These are phyloP conservation scores for Drosophila sechellia DNA, from an alignment of 1,140 invertebrate genomes.

Conservation along the genomic window DNA sequence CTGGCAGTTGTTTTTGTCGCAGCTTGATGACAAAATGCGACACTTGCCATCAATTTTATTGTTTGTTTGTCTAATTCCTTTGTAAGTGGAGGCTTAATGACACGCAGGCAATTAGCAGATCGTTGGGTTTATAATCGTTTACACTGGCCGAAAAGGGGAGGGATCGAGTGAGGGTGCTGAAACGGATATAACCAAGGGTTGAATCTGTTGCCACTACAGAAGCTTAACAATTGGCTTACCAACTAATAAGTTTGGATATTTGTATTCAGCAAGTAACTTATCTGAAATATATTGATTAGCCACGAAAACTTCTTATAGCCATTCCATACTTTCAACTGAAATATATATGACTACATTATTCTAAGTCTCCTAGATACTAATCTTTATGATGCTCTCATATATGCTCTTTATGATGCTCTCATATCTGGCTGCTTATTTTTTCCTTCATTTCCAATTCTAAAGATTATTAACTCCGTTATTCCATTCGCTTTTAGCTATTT, in stretches of 20 bases:
- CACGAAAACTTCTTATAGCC: too few species aligned
- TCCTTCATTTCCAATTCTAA: constrained; percentile 23
- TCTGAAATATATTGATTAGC: too few species aligned
- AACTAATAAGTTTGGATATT: constrained; percentile 2
- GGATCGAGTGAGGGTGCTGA: not conserved
- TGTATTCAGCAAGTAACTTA: not conserved
- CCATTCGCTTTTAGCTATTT: constrained; percentile 28
- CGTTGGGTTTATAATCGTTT: constrained; percentile 67
- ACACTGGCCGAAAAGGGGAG: not conserved
- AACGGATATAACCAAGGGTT: constrained; percentile 10
- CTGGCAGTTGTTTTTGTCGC: constrained; percentile 68
- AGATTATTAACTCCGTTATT: constrained; percentile 40
- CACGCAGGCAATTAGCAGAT: constrained; percentile 82
- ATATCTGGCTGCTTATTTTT: too few species aligned
- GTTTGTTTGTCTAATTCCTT: constrained; percentile 76
- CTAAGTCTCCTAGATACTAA: too few species aligned
- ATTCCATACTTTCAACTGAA: too few species aligned
- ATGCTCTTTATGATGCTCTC: too few species aligned
- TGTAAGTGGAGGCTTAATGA: constrained; percentile 83
- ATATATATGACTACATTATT: too few species aligned
- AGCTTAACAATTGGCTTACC: constrained; percentile 27
- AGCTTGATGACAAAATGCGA: constrained; percentile 81
- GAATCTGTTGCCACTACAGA: not conserved
- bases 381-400: too few species aligned
- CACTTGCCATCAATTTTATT: constrained; percentile 84